Percentiles rank a stretch among this genome's conserved stretches.
Conservation (phyloP, 1,140 invertebrate species). For the Trachelipus rathkii region DNA sequence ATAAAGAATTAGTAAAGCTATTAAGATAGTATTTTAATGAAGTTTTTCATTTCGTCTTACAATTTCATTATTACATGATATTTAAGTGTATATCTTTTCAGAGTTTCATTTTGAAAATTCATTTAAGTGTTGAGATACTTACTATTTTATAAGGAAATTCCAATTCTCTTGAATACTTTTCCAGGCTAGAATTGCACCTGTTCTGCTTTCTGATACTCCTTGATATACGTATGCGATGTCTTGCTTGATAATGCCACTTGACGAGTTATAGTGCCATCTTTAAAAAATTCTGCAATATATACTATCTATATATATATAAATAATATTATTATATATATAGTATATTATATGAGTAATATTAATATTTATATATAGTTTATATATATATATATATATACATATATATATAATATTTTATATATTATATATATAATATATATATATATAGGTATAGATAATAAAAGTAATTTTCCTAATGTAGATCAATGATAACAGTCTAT, state of each 20-base stretch:
- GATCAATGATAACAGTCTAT: too few relatives aligned
- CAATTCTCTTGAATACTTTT: neutral
- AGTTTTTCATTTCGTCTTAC: neutral
- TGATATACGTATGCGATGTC: neutral
- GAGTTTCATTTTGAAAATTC: neutral
- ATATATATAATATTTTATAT: too few relatives aligned
- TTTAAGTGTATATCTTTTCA: neutral
- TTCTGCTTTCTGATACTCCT: neutral
- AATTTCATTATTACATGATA: neutral
- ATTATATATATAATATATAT: too few relatives aligned
- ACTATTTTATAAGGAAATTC: neutral
- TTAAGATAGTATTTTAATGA: neutral
- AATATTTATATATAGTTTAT: conserved; percentile 4
- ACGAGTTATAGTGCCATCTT: neutral
- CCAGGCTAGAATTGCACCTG: neutral
- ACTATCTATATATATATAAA: conserved; percentile 1
- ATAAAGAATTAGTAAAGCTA: neutral
- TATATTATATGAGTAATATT: conserved; percentile 9
- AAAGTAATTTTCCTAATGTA: too few relatives aligned
- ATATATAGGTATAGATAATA: too few relatives aligned
- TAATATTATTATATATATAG: conserved; percentile 13
- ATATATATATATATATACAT: neutral
- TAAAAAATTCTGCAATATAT: neutral
- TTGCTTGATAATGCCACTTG: neutral
- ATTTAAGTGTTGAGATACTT: neutral